These are phyloP conservation scores for Drosophila anomelani DNA, from an alignment of 2,888 invertebrate genomes.

Conservation along the genomic window DNA sequence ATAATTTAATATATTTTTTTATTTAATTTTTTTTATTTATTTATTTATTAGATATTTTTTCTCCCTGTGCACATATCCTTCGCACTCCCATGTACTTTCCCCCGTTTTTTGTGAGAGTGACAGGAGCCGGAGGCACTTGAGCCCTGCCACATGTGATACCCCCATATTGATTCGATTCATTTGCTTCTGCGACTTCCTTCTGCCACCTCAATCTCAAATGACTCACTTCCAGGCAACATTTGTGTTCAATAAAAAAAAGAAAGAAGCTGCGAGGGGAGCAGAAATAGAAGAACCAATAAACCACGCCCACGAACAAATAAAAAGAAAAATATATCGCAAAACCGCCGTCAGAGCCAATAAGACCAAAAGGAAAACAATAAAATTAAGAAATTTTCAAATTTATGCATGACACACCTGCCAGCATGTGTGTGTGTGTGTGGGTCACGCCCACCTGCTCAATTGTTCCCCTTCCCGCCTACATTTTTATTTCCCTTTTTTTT, in stretches of 20 bases:
- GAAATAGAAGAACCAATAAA: slow-evolving; percentile 46
- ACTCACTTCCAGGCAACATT: slow-evolving; percentile 46
- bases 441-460: slow-evolving; percentile 48
- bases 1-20: no score
- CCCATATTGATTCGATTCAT: slow-evolving; percentile 68
- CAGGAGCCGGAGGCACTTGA: slow-evolving; percentile 37
- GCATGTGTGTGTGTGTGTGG: slow-evolving; percentile 8
- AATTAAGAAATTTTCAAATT: slow-evolving; percentile 79
- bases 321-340: slow-evolving; percentile 43
- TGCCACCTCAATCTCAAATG: slow-evolving; percentile 46
- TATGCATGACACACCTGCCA: slow-evolving; percentile 74
- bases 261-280: not conserved
- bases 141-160: slow-evolving; percentile 45
- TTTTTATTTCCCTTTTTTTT: slow-evolving; percentile 10
- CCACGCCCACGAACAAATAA: slow-evolving; percentile 44
- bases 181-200: slow-evolving; percentile 44
- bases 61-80: not conserved
- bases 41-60: no score
- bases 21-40: no score
- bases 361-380: slow-evolving; percentile 54
- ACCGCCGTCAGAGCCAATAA: slow-evolving; percentile 37
- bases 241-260: slow-evolving; percentile 38
- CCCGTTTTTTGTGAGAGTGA: slow-evolving; percentile 4
- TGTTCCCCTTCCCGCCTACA: slow-evolving; percentile 5
- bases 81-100: not conserved